Evolutionary conservation across 2,113 vertebrate genomes (phyloP).

Genomic region (Pseudorhombus dupliciocellatus): DNA sequence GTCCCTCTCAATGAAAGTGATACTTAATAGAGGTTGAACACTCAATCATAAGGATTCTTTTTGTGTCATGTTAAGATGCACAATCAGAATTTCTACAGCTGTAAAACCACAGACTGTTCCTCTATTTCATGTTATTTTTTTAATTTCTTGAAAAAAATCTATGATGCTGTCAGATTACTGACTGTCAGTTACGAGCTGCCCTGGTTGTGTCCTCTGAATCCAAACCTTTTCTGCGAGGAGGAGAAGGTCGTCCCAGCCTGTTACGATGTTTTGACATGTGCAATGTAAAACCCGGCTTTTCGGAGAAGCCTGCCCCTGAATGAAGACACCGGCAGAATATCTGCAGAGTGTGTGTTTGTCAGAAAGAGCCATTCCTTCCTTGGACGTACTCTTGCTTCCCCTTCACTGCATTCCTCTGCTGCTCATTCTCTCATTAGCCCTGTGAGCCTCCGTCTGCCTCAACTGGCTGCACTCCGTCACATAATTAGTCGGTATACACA

Average conservation of each 20-base stretch:
- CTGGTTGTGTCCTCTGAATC: no score
- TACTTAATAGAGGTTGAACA: no score
- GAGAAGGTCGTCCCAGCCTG: background rate
- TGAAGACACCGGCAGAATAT: background rate
- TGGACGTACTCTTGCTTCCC: background rate
- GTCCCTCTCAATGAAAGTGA: no score
- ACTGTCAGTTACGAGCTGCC: no score
- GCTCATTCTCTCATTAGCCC: conserved; percentile 18
- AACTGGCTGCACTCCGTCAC: conserved; percentile 9
- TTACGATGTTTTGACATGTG: background rate
- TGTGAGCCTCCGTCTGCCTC: conserved; percentile 4
- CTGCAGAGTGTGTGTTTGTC: background rate
- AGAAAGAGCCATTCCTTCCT: background rate
- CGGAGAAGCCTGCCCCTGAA: background rate
- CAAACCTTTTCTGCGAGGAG: background rate
- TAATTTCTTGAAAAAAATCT: no score
- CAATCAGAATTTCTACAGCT: no score
- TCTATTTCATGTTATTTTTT: no score
- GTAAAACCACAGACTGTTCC: no score
- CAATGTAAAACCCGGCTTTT: background rate
- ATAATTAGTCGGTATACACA: conserved; percentile 15
- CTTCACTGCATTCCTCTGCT: background rate
- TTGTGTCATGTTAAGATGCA: no score
- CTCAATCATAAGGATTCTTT: no score
- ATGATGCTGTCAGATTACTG: no score